A percentile compares a stretch with the other conserved stretches of the same genome.
Conservation (phyloP, 2,797 vertebrate genomes). For the Takifugu rubripes region DNA sequence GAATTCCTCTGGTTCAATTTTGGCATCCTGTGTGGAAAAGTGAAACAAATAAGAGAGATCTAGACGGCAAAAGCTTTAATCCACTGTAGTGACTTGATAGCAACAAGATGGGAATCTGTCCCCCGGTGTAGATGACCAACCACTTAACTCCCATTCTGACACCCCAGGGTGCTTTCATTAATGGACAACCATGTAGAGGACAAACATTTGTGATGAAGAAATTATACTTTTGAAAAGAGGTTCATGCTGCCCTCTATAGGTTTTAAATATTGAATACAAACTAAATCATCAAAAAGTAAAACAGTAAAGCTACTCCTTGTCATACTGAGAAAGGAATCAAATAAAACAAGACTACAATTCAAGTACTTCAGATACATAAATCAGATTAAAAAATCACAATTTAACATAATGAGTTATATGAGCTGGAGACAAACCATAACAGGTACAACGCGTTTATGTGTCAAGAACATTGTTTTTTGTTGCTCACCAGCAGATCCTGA, state of each 20-base stretch:
- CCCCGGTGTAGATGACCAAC: slow-evolving; percentile 20
- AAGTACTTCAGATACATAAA: background rate
- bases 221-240: slow-evolving; percentile 27
- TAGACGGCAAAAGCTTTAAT: slow-evolving; percentile 3
- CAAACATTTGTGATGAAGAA: slow-evolving; percentile 14
- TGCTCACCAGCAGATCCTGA: slow-evolving; percentile 85
- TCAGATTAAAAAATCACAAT: no score
- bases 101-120: slow-evolving; percentile 19
- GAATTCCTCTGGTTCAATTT: slow-evolving; percentile 88
- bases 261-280: slow-evolving; percentile 37
- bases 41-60: slow-evolving; percentile 4
- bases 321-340: background rate
- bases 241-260: slow-evolving; percentile 73
- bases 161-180: slow-evolving; percentile 24
- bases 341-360: background rate
- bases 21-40: slow-evolving; percentile 77
- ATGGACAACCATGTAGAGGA: slow-evolving; percentile 11
- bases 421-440: background rate
- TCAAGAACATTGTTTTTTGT: background rate
- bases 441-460: background rate
- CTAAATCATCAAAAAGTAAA: slow-evolving; percentile 4
- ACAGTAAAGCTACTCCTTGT: background rate
- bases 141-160: background rate
- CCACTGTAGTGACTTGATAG: slow-evolving; percentile 11
- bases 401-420: no score